Evolutionary conservation across 2,888 invertebrate species (phyloP), one percentile per base, ranked within the genome.

Genomic region (Unio delphinus): DNA sequence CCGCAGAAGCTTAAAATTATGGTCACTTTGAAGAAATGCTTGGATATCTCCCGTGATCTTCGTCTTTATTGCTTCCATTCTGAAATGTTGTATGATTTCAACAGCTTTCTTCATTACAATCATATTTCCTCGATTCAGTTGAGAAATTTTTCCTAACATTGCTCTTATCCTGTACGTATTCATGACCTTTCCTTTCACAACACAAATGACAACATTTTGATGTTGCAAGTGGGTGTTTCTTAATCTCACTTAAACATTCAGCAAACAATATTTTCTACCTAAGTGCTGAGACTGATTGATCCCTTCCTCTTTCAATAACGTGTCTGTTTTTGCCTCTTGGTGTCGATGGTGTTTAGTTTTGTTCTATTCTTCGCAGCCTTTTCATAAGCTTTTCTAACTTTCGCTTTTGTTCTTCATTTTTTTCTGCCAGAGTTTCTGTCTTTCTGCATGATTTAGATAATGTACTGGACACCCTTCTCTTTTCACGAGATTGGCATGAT

Each of bases 181-280:
- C 4, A 54, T 64, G 7, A 54, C 7, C 18, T 55, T 55, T 17
- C 64, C 64, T 5, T 55, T 8, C 15, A 64, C 55, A 64, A 64
- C 64, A 28, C 4, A 2, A 1, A 34, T 55, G 30, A 64, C 45
- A 18, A 18, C 55, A n/a, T 18, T 55, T 15, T 17, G 20, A 18
- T 64, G 28, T 7, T 20, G 7, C 34, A 55, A 55, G 23, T 26
- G 30, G 45, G 4, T 55, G 26, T 54, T 23, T 64, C 63, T 57
- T 62, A 28, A 3, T 56, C 59, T 64, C 60, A 28, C 26, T 54
- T 54, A 54, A 20, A 30, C 62, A 26, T 60, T 55, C 55, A 2
- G 54, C 18, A 64, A n/a, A 64, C 55, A 64, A 55, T 18, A 64
- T 54, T 55, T 55, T 70, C 66, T 56, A 67, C 61, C 54, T 64